phyloP scores from a whole-genome alignment of 2,888 invertebrate species.

The Apodemia zela region DNA sequence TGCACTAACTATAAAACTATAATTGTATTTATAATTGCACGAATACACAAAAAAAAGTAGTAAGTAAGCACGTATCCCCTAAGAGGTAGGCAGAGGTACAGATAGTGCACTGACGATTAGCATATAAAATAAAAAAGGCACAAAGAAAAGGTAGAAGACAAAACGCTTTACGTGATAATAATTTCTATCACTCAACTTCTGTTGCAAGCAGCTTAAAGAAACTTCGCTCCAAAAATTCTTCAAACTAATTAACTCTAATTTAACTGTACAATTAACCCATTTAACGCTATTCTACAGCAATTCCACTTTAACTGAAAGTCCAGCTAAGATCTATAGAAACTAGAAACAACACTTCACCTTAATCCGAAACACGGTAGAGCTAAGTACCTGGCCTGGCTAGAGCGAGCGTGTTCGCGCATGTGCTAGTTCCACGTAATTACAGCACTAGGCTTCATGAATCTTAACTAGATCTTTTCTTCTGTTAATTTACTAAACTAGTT shows the following conservation, averaged over 20 bases:
- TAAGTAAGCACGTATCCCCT: too few species aligned
- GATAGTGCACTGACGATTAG: too few species aligned
- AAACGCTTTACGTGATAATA: too few species aligned
- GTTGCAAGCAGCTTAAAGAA: too few species aligned
- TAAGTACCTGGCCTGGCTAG: background rate
- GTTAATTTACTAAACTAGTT: background rate
- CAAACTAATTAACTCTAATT: background rate
- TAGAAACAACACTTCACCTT: slow-evolving; percentile 8
- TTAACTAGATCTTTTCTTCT: background rate
- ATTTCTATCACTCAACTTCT: too few species aligned
- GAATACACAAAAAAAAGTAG: too few species aligned
- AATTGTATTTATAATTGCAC: too few species aligned
- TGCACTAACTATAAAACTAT: too few species aligned
- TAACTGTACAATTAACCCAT: background rate
- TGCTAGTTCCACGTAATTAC: background rate
- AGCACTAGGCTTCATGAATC: background rate
- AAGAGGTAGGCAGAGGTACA: too few species aligned
- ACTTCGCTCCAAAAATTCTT: background rate
- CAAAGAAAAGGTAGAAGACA: too few species aligned
- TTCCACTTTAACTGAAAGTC: background rate
- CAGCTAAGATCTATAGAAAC: background rate
- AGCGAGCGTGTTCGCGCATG: slow-evolving; percentile 8
- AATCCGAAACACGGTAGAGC: slow-evolving; percentile 6
- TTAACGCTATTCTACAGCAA: background rate
- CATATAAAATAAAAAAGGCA: too few species aligned